A percentile compares a stretch with the other conserved stretches of the same genome.
These are phyloP conservation scores for Premnoplex brunnescens DNA, from an alignment of 2,797 vertebrate genomes.

Conservation along the genomic window DNA sequence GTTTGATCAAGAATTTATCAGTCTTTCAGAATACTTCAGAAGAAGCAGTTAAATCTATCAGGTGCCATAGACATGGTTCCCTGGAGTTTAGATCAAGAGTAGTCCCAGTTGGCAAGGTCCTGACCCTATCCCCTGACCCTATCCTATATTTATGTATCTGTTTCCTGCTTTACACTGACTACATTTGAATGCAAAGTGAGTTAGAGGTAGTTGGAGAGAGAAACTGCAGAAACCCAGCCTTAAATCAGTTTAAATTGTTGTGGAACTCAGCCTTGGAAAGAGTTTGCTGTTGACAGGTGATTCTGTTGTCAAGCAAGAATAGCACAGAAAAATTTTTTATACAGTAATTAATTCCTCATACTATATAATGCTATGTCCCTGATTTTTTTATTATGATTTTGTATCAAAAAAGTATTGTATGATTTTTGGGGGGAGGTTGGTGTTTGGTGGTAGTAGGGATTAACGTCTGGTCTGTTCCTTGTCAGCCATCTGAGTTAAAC, in stretches of 20 bases:
- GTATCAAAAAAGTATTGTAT: neutral
- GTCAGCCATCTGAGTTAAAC: neutral
- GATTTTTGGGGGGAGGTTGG: rapidly evolving
- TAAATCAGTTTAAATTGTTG: neutral
- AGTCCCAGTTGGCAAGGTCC: neutral
- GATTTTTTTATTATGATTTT: neutral
- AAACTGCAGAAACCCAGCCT: neutral
- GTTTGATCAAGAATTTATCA: neutral
- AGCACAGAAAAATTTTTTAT: neutral
- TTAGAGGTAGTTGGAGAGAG: neutral
- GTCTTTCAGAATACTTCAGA: neutral
- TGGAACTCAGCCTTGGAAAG: neutral
- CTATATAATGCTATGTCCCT: neutral
- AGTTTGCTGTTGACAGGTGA: neutral
- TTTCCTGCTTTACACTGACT: neutral
- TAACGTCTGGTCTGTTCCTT: neutral
- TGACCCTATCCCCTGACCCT: neutral
- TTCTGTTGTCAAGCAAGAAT: neutral
- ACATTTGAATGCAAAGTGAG: neutral
- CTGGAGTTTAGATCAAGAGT: neutral
- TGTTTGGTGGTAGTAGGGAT: neutral
- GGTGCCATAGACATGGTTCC: neutral
- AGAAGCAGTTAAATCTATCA: neutral
- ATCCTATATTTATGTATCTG: rapidly evolving
- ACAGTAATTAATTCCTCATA: neutral